These are phyloP conservation scores for Hipparchia semele DNA, from an alignment of 2,888 invertebrate species.

Conservation along the genomic window DNA sequence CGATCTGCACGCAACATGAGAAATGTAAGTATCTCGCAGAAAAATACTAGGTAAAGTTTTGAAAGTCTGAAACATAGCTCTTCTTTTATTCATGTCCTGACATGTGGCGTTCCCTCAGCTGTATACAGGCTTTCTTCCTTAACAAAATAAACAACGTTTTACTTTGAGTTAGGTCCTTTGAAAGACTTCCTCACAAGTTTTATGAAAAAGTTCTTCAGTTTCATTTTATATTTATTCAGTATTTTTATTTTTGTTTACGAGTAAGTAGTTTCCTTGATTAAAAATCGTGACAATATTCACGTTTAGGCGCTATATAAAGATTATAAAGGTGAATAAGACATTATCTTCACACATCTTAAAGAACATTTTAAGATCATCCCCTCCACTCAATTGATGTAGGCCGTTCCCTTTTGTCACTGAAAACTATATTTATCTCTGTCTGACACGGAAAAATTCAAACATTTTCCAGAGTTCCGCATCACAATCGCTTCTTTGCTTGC, in stretches of 20 bases:
- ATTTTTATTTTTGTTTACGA: slow-evolving; percentile 27
- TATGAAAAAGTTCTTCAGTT: slow-evolving; percentile 69
- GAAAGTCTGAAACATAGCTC: slow-evolving; percentile 79
- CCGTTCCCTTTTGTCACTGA: slow-evolving; percentile 76
- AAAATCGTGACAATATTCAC: not conserved
- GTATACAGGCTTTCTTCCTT: slow-evolving; percentile 78
- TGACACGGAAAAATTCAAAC: slow-evolving; percentile 70
- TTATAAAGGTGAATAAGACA: slow-evolving; percentile 34
- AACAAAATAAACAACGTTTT: slow-evolving; percentile 82
- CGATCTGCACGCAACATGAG: slow-evolving; percentile 50
- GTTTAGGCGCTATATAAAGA: not conserved
- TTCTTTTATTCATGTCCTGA: slow-evolving; percentile 81
- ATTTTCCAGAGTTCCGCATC: slow-evolving; percentile 62
- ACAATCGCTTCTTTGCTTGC: slow-evolving; percentile 53
- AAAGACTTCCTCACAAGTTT: slow-evolving; percentile 74
- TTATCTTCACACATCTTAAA: slow-evolving; percentile 46
- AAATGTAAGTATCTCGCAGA: slow-evolving; percentile 65
- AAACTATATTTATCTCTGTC: slow-evolving; percentile 76
- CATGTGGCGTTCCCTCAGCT: slow-evolving; percentile 76
- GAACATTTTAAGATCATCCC: slow-evolving; percentile 79
- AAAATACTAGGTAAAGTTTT: slow-evolving; percentile 75
- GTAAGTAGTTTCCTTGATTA: not conserved
- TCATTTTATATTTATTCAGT: slow-evolving; percentile 37
- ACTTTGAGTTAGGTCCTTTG: slow-evolving; percentile 79
- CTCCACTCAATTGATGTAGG: slow-evolving; percentile 70